Percentiles rank a stretch among this genome's conserved stretches.
phyloP scores from a whole-genome alignment of 2,113 vertebrate genomes.

The Psittacula cyanocephala region DNA sequence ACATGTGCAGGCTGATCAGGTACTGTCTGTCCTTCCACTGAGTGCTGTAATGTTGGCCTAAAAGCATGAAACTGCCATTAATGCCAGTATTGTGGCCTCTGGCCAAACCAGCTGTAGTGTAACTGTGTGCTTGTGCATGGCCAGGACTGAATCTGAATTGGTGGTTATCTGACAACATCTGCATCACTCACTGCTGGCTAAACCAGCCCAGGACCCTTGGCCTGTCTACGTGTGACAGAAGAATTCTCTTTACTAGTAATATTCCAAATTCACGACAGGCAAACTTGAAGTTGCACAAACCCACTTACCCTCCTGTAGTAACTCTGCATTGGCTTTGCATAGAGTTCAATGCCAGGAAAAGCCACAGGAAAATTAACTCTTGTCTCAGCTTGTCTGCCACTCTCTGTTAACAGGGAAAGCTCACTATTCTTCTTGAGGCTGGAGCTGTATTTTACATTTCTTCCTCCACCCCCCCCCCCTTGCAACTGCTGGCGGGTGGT shows the following conservation, averaged over 20 bases:
- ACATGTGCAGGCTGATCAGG: neutral
- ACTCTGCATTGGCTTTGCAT: neutral
- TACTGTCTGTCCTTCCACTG: neutral
- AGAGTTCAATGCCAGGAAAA: constrained; percentile 11
- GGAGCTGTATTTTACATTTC: neutral
- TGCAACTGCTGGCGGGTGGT: neutral
- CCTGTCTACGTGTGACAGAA: neutral
- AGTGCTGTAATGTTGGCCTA: neutral
- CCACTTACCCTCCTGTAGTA: neutral
- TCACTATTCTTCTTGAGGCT: neutral
- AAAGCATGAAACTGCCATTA: neutral
- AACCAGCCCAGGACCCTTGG: neutral
- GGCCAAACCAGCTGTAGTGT: neutral
- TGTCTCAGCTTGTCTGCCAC: constrained; percentile 7
- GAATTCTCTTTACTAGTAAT: neutral
- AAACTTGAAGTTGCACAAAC: neutral
- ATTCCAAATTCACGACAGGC: neutral
- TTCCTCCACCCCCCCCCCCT: neutral
- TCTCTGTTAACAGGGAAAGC: neutral
- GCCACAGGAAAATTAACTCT: constrained; percentile 30
- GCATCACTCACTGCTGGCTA: neutral
- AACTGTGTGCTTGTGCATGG: fast-evolving
- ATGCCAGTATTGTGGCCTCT: neutral
- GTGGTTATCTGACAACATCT: neutral
- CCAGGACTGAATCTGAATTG: neutral